Evolutionary conservation across 2,888 invertebrate genomes (phyloP).

Genomic region (Clusia tigrina): DNA sequence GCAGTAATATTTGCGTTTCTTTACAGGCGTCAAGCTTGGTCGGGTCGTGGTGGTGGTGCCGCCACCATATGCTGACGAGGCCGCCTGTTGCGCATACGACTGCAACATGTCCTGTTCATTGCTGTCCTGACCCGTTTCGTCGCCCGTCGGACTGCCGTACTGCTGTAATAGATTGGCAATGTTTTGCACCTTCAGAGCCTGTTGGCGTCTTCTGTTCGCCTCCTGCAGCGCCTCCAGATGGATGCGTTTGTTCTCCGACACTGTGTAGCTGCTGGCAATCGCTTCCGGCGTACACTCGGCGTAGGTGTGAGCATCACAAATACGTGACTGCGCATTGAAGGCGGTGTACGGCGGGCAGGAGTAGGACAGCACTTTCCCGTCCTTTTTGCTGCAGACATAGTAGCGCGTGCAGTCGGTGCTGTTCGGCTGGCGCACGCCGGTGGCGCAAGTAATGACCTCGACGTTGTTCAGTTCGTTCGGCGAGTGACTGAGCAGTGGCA

Average conservation of each 20-base stretch:
- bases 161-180: conserved; percentile 54
- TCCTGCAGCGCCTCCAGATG: conserved; percentile 58
- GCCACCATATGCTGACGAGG: conserved; percentile 25
- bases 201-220: conserved; percentile 55
- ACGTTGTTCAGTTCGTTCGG: conserved; percentile 48
- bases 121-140: conserved; percentile 19
- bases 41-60: conserved; percentile 26
- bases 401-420: conserved; percentile 66
- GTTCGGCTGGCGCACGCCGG: conserved; percentile 65
- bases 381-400: conserved; percentile 65
- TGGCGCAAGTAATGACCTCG: conserved; percentile 63
- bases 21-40: conserved; percentile 36
- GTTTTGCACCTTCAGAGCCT: conserved; percentile 55
- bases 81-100: conserved; percentile 42
- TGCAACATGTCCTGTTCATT: conserved; percentile 44
- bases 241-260: conserved; percentile 54
- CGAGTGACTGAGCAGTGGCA: conserved; percentile 49
- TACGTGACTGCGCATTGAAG: conserved; percentile 64
- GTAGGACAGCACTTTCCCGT: conserved; percentile 63
- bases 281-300: conserved; percentile 56
- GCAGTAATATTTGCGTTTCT: conserved; percentile 63
- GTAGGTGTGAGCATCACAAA: conserved; percentile 64
- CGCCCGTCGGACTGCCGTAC: conserved; percentile 29
- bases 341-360: conserved; percentile 66
- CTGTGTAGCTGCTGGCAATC: conserved; percentile 44